Conservation (phyloP, 2,888 invertebrate genomes). For the Conistra vaccinii region DNA sequence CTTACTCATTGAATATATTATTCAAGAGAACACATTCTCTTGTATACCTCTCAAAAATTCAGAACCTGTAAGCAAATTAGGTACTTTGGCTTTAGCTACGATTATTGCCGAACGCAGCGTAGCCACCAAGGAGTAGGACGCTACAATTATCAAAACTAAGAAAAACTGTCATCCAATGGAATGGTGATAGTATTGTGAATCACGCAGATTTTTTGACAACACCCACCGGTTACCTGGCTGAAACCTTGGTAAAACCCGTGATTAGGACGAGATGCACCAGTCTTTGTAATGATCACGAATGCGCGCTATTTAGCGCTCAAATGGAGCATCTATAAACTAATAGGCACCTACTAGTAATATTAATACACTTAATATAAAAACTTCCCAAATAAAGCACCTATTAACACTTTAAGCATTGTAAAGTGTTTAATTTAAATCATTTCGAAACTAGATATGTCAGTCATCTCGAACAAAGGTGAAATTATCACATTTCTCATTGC, state of each 20-base stretch:
- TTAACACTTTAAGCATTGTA: conserved; percentile 33
- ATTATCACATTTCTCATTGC: conserved; percentile 64
- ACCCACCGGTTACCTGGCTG: background rate
- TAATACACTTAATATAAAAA: conserved; percentile 22
- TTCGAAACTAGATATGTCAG: conserved; percentile 53
- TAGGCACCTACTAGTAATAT: conserved; percentile 13
- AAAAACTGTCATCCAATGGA: background rate
- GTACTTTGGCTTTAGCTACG: too few species aligned
- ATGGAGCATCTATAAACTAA: conserved; percentile 7
- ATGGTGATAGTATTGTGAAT: too few species aligned
- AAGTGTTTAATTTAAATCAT: conserved; percentile 49
- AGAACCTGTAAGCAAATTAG: too few species aligned
- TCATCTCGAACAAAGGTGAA: conserved; percentile 55
- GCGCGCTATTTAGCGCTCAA: background rate
- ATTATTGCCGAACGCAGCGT: too few species aligned
- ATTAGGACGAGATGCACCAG: background rate
- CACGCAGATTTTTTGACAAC: too few species aligned
- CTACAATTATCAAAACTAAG: background rate
- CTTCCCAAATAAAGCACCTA: conserved; percentile 33
- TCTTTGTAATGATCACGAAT: background rate
- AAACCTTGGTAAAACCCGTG: background rate
- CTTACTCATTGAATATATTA: too few species aligned
- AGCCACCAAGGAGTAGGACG: too few species aligned
- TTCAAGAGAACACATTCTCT: too few species aligned
- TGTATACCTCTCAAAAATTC: too few species aligned